Percentiles rank a stretch among this genome's conserved stretches.
phyloP scores from a whole-genome alignment of 2,797 vertebrate genomes.

The Trichosurus vulpecula region DNA sequence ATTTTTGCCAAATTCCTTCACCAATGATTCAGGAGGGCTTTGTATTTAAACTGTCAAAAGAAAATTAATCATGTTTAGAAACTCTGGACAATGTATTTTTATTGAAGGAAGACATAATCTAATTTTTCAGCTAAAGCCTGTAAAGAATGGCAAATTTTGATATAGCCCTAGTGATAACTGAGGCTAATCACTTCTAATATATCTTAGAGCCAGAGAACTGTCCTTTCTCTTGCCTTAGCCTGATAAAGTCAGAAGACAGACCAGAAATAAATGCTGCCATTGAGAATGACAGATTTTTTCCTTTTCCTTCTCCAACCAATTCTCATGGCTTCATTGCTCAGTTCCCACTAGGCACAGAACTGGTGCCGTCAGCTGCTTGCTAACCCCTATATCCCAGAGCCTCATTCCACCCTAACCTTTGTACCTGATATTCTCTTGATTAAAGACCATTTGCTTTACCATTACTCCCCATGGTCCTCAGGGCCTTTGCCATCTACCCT shows the following conservation, averaged over 20 bases:
- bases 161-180: not conserved
- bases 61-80: not conserved
- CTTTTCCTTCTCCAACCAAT: not conserved
- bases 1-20: not conserved
- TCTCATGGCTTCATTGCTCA: not conserved
- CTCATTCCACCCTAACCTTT: not conserved
- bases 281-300: not conserved
- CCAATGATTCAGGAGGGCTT: not conserved
- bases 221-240: not conserved
- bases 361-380: not conserved
- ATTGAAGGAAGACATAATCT: not conserved
- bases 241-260: not conserved
- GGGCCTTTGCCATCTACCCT: not conserved
- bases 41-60: not conserved
- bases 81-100: not conserved
- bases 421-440: not conserved
- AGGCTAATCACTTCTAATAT: not conserved
- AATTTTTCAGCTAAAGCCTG: conserved; percentile 16
- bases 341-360: not conserved
- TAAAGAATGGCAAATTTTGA: not conserved
- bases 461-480: not conserved
- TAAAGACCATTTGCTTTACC: not conserved
- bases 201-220: not conserved
- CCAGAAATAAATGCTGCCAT: not conserved
- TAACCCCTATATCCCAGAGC: not conserved